Percentiles rank a stretch among this genome's conserved stretches.
Evolutionary conservation across 2,113 vertebrate species (phyloP).

Genomic region (Heterotilapia buettikoferi): DNA sequence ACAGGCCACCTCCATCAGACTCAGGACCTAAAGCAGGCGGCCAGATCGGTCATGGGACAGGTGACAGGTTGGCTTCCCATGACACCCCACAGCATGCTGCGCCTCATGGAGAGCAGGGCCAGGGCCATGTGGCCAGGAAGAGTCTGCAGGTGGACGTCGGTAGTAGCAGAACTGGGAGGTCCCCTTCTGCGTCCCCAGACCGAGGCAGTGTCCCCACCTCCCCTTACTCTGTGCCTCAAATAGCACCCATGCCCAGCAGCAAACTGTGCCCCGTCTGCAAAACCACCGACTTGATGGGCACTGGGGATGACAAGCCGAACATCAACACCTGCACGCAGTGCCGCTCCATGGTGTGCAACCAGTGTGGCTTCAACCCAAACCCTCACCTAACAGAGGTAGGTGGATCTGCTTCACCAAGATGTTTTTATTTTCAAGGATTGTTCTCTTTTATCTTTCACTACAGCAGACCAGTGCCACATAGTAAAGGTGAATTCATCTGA

Average conservation of each 20-base stretch:
- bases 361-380: constrained; percentile 99
- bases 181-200: constrained; percentile 82
- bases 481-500: neutral
- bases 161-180: constrained; percentile 61
- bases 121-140: constrained; percentile 63
- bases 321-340: constrained; percentile 95
- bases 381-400: constrained; percentile 96
- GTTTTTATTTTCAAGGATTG: neutral
- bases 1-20: constrained; percentile 62
- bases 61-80: constrained; percentile 67
- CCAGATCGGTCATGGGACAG: constrained; percentile 52
- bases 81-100: constrained; percentile 35
- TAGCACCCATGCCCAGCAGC: constrained; percentile 96
- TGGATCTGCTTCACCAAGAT: neutral
- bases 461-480: neutral
- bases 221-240: constrained; percentile 95
- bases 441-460: neutral
- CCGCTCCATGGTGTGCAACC: constrained; percentile 91
- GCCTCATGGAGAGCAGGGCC: constrained; percentile 51
- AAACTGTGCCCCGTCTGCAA: constrained; percentile 97
- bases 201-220: constrained; percentile 89
- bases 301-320: constrained; percentile 81
- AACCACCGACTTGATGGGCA: constrained; percentile 88
- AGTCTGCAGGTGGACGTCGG: constrained; percentile 73
- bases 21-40: constrained; percentile 59